Base-by-base conservation (phyloP, 2,888 invertebrate genomes). In the Aphodius granarius region DNA sequence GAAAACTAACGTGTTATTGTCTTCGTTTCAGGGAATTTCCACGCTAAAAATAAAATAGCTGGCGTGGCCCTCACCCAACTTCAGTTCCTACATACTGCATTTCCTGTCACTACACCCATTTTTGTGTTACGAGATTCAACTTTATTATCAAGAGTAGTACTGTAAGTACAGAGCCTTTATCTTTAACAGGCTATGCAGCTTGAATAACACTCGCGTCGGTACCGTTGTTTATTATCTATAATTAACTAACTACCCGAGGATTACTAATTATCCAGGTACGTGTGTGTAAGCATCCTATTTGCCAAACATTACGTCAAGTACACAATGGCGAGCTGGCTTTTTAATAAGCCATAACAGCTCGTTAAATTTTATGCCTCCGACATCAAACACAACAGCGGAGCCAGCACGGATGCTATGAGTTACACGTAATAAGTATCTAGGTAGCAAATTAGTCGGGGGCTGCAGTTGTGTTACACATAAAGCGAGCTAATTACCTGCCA, bases 401-500 rank as follows among this genome's bases (percentile, higher is more conserved):
- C n/a, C 43, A 43, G 43, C 43, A 9, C 43, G 43, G 43, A 43
- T 43, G 43, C 43, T 43, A 2, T 43, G 43, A 43, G 43, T 43
- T 43, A 43, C 43, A 43, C 43, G 43, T 43, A 43, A 43, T 43
- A 43, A 43, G 43, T 43, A 43, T 43, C 43, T 43, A 43, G 43
- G 43, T 43, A 43, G 43, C 43, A 43, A 43, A 43, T 43, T 43
- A 43, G 43, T 43, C 43, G 13, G 43, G n/a, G 43, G 43, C 43
- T 43, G 43, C 68, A 68, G 20, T 6, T 21, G 68, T 20, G 68
- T n/a, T 68, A n/a, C 68, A 68, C 43, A 43, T 43, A 43, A 68
- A 68, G 22, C 68, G 68, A n/a, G 68, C 20, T 21, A 68, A 68
- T 68, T 68, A 68, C 68, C 68, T 20, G n/a, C 68, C n/a, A 20